A percentile compares a stretch with the other conserved stretches of the same genome.
Conservation (phyloP, 2,888 invertebrate genomes). For the Galerucella calmariensis region DNA sequence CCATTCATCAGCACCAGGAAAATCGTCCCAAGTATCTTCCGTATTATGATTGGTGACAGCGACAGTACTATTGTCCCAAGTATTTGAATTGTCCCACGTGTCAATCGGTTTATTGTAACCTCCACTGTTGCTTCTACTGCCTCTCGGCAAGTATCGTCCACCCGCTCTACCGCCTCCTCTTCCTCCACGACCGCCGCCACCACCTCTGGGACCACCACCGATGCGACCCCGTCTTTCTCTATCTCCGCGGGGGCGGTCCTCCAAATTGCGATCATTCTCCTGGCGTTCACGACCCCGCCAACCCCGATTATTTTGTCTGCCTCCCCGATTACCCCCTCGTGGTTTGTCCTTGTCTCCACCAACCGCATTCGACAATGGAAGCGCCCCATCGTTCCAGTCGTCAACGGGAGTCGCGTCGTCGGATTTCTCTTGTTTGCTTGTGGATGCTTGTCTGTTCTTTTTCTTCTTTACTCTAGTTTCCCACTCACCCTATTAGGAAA, state of each 20-base stretch:
- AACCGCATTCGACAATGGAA: slow-evolving; percentile 21
- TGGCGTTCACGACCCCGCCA: slow-evolving; percentile 62
- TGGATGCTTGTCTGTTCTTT: slow-evolving; percentile 79
- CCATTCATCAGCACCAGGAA: slow-evolving; percentile 69
- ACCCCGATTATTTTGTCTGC: slow-evolving; percentile 55
- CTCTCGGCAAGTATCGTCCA: slow-evolving; percentile 54
- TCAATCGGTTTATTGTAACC: slow-evolving; percentile 64
- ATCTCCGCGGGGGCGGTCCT: slow-evolving; percentile 62
- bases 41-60: slow-evolving; percentile 58
- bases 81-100: slow-evolving; percentile 70
- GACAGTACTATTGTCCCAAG: slow-evolving; percentile 59
- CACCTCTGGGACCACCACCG: slow-evolving; percentile 55
- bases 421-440: slow-evolving; percentile 59
- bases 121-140: slow-evolving; percentile 36
- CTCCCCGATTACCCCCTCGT: slow-evolving; percentile 51
- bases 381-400: slow-evolving; percentile 56
- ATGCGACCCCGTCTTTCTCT: slow-evolving; percentile 70
- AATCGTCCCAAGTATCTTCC: slow-evolving; percentile 72
- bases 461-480: slow-evolving; percentile 84
- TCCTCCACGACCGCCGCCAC: slow-evolving; percentile 61
- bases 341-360: slow-evolving; percentile 50
- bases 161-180: slow-evolving; percentile 64
- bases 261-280: slow-evolving; percentile 61
- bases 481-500: slow-evolving; percentile 78
- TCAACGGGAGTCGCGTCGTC: slow-evolving; percentile 48